Percentiles rank a stretch among this genome's conserved stretches.
phyloP scores from a whole-genome alignment of 2,113 vertebrate species.

The Puntigrus tetrazona region DNA sequence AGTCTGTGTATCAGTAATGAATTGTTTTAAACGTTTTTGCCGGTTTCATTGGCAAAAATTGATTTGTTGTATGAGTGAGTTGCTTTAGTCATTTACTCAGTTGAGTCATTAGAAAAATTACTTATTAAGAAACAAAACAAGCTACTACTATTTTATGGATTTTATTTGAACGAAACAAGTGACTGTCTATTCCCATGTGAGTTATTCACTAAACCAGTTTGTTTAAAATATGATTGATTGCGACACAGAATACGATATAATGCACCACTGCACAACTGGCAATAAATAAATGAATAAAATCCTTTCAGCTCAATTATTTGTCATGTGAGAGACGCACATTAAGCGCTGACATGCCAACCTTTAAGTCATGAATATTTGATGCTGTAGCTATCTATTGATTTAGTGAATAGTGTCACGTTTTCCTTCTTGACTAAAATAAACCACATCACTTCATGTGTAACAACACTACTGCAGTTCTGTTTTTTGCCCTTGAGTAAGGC shows the following conservation, averaged over 20 bases:
- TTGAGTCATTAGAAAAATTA: not conserved
- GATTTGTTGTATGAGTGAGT: not conserved
- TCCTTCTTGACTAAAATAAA: not conserved
- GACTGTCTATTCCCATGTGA: not conserved
- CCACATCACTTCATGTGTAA: slow-evolving; percentile 4
- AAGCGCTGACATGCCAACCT: not conserved
- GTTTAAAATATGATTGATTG: not conserved
- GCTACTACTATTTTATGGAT: not conserved
- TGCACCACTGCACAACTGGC: not conserved
- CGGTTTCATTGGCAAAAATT: not conserved
- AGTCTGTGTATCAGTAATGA: not conserved
- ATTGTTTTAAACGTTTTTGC: not conserved
- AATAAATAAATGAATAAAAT: not conserved
- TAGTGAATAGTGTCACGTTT: not conserved
- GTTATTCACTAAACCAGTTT: not conserved
- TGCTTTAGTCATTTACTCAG: not conserved
- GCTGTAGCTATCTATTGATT: not conserved
- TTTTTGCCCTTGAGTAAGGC: not conserved
- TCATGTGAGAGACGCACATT: not conserved
- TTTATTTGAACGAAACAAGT: not conserved
- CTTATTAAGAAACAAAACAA: not conserved
- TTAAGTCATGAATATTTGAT: not conserved
- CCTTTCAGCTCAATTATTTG: not conserved
- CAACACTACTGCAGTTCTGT: not conserved
- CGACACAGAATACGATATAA: not conserved